Conservation (phyloP, 2,888 invertebrate species). For the Pardosa pseudoannulata region DNA sequence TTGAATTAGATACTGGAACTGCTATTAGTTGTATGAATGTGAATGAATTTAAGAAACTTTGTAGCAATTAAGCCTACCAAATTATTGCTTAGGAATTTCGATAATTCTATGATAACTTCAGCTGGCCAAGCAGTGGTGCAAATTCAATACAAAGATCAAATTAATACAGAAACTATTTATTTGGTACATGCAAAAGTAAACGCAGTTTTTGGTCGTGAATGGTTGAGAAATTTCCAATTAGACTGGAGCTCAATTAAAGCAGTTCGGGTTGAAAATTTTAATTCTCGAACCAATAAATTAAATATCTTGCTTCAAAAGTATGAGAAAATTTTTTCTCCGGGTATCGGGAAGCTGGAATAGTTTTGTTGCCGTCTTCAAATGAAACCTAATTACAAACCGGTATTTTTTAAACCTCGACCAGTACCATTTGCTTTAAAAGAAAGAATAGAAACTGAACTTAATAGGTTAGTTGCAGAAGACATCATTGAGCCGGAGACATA, state of each 20-base stretch:
- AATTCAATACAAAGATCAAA: conserved; percentile 49
- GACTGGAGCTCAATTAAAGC: conserved; percentile 48
- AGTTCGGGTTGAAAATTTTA: conserved; percentile 46
- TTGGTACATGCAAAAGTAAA: conserved; percentile 56
- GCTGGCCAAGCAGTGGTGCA: conserved; percentile 57
- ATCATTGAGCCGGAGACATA: conserved; percentile 49
- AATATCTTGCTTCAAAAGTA: conserved; percentile 50
- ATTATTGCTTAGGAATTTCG: conserved; percentile 53
- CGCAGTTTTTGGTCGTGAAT: conserved; percentile 53
- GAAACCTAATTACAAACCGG: conserved; percentile 52
- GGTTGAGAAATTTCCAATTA: conserved; percentile 55
- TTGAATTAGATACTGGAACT: too few relatives aligned
- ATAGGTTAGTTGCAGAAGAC: conserved; percentile 48
- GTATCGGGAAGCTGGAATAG: conserved; percentile 44
- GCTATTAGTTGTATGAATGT: too few relatives aligned
- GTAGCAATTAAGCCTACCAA: too few relatives aligned
- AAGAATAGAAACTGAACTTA: conserved; percentile 50
- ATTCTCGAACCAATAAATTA: conserved; percentile 47
- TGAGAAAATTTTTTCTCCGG: conserved; percentile 47
- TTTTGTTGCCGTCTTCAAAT: conserved; percentile 55
- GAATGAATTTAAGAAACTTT: too few relatives aligned
- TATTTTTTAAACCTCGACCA: conserved; percentile 55
- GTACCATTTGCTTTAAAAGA: conserved; percentile 51
- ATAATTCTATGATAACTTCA: conserved; percentile 54
- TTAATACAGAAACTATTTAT: conserved; percentile 48